Evolutionary conservation across 2,113 vertebrate species (phyloP).

Genomic region (Todiramphus chloris): DNA sequence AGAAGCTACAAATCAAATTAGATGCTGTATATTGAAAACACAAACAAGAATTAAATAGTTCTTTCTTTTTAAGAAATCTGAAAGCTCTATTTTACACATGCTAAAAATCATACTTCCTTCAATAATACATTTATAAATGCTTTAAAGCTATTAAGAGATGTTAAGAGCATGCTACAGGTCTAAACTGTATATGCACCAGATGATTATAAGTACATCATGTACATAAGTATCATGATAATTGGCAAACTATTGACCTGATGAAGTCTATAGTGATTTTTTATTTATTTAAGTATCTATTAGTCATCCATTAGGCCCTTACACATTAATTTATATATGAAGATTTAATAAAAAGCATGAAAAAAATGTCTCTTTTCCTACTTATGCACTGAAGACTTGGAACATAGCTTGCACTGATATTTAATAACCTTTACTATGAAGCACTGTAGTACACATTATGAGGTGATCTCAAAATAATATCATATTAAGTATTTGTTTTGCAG

Average conservation of each 20-base stretch:
- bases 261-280: neutral
- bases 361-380: neutral
- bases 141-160: neutral
- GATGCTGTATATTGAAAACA: neutral
- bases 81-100: neutral
- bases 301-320: neutral
- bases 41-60: neutral
- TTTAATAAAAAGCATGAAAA: neutral
- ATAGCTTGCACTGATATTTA: neutral
- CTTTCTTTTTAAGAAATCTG: neutral
- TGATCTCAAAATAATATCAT: neutral
- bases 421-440: neutral
- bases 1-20: neutral
- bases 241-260: neutral
- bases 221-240: neutral
- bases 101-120: rapidly evolving
- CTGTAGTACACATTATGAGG: neutral
- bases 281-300: neutral
- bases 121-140: neutral
- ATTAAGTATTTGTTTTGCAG: neutral
- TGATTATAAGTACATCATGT: neutral
- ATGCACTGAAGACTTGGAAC: neutral
- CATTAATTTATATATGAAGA: neutral
- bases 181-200: neutral
- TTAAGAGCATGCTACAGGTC: neutral